Conservation (phyloP, 2,888 invertebrate genomes). For the Eupeodes latifasciatus region DNA sequence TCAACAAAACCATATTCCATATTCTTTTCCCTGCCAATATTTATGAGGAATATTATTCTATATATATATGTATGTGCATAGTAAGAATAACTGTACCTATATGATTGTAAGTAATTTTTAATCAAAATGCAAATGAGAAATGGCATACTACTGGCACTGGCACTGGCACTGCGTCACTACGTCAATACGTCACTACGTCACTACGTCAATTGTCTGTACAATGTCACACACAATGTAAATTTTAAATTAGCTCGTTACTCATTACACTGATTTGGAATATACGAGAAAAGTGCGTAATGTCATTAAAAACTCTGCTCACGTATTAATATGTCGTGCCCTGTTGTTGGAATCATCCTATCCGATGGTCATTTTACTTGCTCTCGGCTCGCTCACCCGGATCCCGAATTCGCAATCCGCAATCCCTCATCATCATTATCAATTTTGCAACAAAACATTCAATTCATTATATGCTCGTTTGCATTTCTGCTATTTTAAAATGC, state of each 20-base stretch:
- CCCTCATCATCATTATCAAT: not conserved
- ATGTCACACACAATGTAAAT: slow-evolving; percentile 8
- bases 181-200: not conserved
- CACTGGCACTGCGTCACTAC: not conserved
- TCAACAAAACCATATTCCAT: too few relatives aligned
- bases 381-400: not conserved
- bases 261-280: not conserved
- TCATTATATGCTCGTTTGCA: slow-evolving; percentile 21
- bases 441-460: slow-evolving; percentile 38
- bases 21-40: too few relatives aligned
- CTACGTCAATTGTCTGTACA: not conserved
- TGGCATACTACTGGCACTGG: too few relatives aligned
- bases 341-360: slow-evolving; percentile 32
- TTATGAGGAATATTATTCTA: too few relatives aligned
- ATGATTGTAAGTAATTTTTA: slow-evolving; percentile 41
- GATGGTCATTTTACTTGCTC: slow-evolving; percentile 38
- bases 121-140: slow-evolving; percentile 60
- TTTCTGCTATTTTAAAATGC: slow-evolving; percentile 39
- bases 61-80: too few relatives aligned
- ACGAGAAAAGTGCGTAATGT: slow-evolving; percentile 1
- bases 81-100: not conserved
- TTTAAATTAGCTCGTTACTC: not conserved
- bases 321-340: not conserved
- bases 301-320: slow-evolving; percentile 58
- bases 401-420: not conserved